phyloP scores from a whole-genome alignment of 2,888 invertebrate genomes.

The Ferdinandea cuprea region DNA sequence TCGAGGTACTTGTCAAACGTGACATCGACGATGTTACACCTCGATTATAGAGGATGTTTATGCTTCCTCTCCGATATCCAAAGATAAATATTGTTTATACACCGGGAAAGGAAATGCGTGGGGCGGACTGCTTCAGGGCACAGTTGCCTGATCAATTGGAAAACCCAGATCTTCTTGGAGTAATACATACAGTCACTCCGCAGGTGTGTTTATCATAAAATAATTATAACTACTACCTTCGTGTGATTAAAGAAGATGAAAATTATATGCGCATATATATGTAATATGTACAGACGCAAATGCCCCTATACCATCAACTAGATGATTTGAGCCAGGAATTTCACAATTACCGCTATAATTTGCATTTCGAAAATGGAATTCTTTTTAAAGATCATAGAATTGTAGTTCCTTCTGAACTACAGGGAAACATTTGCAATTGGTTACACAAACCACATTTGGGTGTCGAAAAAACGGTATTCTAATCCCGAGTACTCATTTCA shows the following conservation, averaged over 20 bases:
- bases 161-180: constrained; percentile 14
- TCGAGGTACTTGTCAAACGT: constrained; percentile 77
- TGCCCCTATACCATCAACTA: constrained; percentile 35
- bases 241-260: constrained; percentile 33
- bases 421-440: constrained; percentile 58
- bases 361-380: constrained; percentile 36
- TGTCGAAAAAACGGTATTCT: constrained; percentile 75
- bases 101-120: constrained; percentile 72
- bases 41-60: constrained; percentile 77
- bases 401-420: constrained; percentile 62
- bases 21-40: constrained; percentile 76
- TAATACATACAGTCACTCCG: not conserved
- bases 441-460: constrained; percentile 78
- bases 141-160: constrained; percentile 41
- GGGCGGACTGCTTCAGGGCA: constrained; percentile 72
- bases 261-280: not conserved
- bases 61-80: constrained; percentile 77
- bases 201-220: constrained; percentile 41
- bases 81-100: constrained; percentile 72
- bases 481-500: constrained; percentile 28
- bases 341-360: constrained; percentile 33
- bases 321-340: constrained; percentile 45
- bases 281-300: constrained; percentile 22
- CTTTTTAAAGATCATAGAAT: constrained; percentile 35
- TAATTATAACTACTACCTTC: constrained; percentile 38